phyloP scores from a whole-genome alignment of 2,113 vertebrate genomes.

The Probosciger aterrimus region DNA sequence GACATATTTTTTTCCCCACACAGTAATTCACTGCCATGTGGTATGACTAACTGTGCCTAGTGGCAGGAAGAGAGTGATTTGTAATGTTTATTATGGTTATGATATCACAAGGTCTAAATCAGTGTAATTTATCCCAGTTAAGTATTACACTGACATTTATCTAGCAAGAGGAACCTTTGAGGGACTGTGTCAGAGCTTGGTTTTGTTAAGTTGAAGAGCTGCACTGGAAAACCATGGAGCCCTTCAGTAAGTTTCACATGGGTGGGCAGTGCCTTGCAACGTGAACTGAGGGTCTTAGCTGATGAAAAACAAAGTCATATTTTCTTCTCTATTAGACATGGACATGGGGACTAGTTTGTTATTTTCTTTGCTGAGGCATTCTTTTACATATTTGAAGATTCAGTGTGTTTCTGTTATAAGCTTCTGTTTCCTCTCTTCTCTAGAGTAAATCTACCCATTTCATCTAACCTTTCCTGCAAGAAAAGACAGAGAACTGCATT shows the following conservation, averaged over 20 bases:
- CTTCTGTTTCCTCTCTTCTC: background rate
- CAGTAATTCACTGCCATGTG: background rate
- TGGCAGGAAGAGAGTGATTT: background rate
- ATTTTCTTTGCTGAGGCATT: background rate
- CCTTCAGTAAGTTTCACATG: background rate
- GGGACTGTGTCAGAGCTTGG: background rate
- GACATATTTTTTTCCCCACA: background rate
- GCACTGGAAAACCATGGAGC: background rate
- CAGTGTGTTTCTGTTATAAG: background rate
- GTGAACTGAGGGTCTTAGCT: background rate
- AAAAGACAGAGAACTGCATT: background rate
- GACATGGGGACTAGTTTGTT: background rate
- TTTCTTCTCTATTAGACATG: background rate
- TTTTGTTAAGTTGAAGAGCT: background rate
- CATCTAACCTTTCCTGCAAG: background rate
- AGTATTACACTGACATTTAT: background rate
- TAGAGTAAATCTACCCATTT: background rate
- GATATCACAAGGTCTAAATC: background rate
- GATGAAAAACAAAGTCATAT: background rate
- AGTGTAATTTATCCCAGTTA: background rate
- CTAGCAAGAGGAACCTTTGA: background rate
- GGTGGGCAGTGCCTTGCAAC: background rate
- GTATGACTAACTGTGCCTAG: background rate
- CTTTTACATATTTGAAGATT: background rate
- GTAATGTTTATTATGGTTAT: background rate